Percentiles rank a stretch among this genome's conserved stretches.
Conservation (phyloP, 2,888 invertebrate species). For the Caenorhabditis doughertyi region DNA sequence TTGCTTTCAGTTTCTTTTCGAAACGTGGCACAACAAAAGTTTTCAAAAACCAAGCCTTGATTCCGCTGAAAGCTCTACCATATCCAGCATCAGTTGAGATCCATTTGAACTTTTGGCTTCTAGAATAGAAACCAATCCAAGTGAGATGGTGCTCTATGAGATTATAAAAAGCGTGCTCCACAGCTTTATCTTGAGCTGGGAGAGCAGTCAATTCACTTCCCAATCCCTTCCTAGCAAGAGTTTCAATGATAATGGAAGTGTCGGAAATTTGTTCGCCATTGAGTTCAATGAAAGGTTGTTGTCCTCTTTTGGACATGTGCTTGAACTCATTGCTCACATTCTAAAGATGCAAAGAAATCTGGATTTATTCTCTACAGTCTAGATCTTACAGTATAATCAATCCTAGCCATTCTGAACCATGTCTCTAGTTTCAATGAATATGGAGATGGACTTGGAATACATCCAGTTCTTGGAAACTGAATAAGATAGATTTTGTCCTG, state of each 20-base stretch:
- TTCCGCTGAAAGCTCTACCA: conserved; percentile 64
- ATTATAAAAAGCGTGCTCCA: conserved; percentile 68
- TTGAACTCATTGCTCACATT: conserved; percentile 79
- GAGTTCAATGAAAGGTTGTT: conserved; percentile 93
- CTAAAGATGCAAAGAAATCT: conserved; percentile 57
- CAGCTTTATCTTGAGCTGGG: conserved; percentile 64
- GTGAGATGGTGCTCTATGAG: conserved; percentile 76
- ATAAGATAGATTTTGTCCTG: conserved; percentile 92
- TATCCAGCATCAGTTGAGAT: conserved; percentile 73
- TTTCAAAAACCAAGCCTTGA: conserved; percentile 71
- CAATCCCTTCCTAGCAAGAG: conserved; percentile 57
- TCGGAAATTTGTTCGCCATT: conserved; percentile 96
- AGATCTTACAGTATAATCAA: conserved; percentile 91
- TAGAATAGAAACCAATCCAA: conserved; percentile 71
- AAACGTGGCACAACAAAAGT: conserved; percentile 54
- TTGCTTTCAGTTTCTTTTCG: conserved; percentile 37
- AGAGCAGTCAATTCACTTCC: conserved; percentile 54
- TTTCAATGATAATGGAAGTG: conserved; percentile 90
- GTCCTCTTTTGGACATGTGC: conserved; percentile 74
- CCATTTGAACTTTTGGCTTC: conserved; percentile 66
- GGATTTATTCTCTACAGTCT: too few relatives aligned
- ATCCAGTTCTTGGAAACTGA: conserved; percentile 93
- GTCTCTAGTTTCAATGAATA: conserved; percentile 97
- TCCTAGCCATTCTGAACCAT: conserved; percentile 92
- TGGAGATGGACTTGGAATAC: conserved; percentile 92